Evolutionary conservation across 2,113 vertebrate species (phyloP).

Genomic region (Thryonomys swinderianus): DNA sequence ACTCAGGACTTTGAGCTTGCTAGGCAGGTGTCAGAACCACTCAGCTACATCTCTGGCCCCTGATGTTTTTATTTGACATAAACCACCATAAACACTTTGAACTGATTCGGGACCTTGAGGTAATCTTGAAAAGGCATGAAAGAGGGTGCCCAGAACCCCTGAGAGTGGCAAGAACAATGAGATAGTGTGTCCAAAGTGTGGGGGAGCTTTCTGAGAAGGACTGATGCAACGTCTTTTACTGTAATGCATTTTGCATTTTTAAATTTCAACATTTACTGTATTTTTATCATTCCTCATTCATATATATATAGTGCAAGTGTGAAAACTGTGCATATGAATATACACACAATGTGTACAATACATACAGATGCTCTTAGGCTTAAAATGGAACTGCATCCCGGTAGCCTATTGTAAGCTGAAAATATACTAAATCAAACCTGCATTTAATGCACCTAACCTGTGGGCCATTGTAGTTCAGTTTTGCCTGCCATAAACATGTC

Average conservation of each 20-base stretch:
- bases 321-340: background rate
- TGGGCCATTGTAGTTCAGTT: background rate
- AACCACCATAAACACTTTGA: background rate
- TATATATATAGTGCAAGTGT: background rate
- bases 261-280: background rate
- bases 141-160: background rate
- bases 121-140: background rate
- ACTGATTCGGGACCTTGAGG: background rate
- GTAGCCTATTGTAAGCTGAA: background rate
- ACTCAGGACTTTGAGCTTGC: too few relatives aligned
- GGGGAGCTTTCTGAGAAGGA: background rate
- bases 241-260: background rate
- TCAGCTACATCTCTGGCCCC: too few relatives aligned
- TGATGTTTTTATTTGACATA: background rate
- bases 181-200: background rate
- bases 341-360: background rate
- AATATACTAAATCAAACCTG: background rate
- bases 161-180: background rate
- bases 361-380: background rate
- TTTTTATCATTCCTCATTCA: background rate
- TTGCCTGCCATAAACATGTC: background rate
- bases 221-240: background rate
- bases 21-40: too few relatives aligned
- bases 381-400: background rate
- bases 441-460: background rate